Evolutionary conservation across 2,888 invertebrate genomes (phyloP).

Genomic region (Endomychus coccineus): DNA sequence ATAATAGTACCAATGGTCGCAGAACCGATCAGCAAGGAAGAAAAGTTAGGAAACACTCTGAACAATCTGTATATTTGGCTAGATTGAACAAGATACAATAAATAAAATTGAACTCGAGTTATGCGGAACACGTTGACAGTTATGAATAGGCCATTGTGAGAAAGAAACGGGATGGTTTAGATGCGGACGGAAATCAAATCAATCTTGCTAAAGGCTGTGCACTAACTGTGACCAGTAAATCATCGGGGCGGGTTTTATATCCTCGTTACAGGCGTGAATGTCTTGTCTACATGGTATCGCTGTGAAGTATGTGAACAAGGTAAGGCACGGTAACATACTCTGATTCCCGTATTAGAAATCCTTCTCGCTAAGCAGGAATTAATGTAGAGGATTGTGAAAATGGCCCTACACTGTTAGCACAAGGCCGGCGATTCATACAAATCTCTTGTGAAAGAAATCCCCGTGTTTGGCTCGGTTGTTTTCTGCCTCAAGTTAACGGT

Average conservation of each 20-base stretch:
- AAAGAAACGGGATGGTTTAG: slow-evolving; percentile 9
- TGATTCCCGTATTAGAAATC: too few species aligned
- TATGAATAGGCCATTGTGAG: slow-evolving; percentile 11
- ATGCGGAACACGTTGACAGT: slow-evolving; percentile 14
- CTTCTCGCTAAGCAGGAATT: slow-evolving; percentile 32
- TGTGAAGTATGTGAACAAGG: slow-evolving; percentile 18
- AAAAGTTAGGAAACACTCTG: too few species aligned
- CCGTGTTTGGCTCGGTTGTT: slow-evolving; percentile 17
- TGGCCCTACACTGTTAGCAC: slow-evolving; percentile 26
- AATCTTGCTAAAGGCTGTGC: slow-evolving; percentile 26
- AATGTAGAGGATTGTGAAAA: slow-evolving; percentile 33
- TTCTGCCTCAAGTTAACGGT: too few species aligned
- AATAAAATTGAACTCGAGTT: too few species aligned
- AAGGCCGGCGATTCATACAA: slow-evolving; percentile 25
- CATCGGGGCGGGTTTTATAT: slow-evolving; percentile 29
- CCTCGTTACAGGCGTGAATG: slow-evolving; percentile 31
- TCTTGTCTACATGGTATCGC: slow-evolving; percentile 25
- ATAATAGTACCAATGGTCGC: too few species aligned
- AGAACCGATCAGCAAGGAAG: too few species aligned
- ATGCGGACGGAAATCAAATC: slow-evolving; percentile 25
- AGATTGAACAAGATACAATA: too few species aligned
- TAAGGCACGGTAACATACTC: background rate
- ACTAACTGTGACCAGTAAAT: slow-evolving; percentile 25
- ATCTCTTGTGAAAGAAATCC: slow-evolving; percentile 29
- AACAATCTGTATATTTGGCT: too few species aligned